Evolutionary conservation across 1,140 invertebrate species (phyloP), one percentile per base, ranked within the genome.

Genomic region (Drosophila bocki): DNA sequence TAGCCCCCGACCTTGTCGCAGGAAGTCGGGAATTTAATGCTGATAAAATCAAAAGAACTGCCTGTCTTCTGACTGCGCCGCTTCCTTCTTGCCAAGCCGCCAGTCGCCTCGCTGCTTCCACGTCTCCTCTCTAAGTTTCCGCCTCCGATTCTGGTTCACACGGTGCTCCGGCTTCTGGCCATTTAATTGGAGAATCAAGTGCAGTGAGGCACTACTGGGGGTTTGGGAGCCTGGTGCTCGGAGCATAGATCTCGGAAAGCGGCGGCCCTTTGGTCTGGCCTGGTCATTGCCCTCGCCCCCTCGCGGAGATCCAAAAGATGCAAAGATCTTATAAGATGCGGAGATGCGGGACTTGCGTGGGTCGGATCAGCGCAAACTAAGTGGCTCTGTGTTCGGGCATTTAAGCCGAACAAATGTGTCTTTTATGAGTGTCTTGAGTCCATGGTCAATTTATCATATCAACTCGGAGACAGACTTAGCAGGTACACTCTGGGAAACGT

Each of bases 401-500:
- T 84, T 84, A 84, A 84, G 81, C 72, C 78, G 70, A 68, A 84
- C 78, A 72, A 84, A 84, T 84, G 82, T 67, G 62, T 51, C 63
- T 71, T 85, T 86, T 78, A 77, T 78, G 75, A 78, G 74, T 77
- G 72, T 67, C 82, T 70, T 78, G 45, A 58, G 53, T 59, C 80
- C 84, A 90, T 59, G 85, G 85, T 90, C 81, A 90, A 90, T 90
- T 90, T 90, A 90, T 90, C 85, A 90, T 90, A 78, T 67, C 56
- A 54, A 61, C 57, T 60, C 17, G 50, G 39, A 57, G 50, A 32
- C 61, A 29, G 59, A 26, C 29, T 7, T 17, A 12, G 19, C 11
- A 42, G 32, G 7, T 3, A 58, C 56, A 67, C 45, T 48, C 9
- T 5, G 1, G 13, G 32, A 68, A 70, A 70, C 19, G 2, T 11